Conservation (phyloP, 2,888 invertebrate species). For the Latrodectus elegans region DNA sequence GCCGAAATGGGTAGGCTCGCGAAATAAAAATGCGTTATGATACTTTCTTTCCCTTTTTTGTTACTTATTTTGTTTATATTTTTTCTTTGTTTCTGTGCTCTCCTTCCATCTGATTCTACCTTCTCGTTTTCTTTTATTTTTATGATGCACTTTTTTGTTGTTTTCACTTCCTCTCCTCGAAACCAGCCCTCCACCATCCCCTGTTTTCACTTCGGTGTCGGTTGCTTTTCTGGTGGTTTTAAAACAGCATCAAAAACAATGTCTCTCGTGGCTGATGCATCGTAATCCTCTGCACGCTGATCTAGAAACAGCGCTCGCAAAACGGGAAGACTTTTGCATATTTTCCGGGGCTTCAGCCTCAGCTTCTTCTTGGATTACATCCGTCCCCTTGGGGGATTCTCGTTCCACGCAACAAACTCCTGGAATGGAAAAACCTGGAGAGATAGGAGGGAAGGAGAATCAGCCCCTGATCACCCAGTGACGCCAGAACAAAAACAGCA, state of each 20-base stretch:
- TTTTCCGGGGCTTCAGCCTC: slow-evolving; percentile 40
- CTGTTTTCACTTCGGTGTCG: slow-evolving; percentile 45
- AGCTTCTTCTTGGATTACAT: slow-evolving; percentile 63
- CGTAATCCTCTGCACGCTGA: slow-evolving; percentile 63
- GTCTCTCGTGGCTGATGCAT: slow-evolving; percentile 61
- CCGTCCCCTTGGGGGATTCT: slow-evolving; percentile 24
- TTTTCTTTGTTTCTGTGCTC: not conserved
- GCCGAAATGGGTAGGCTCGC: slow-evolving; percentile 58
- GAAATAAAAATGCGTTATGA: slow-evolving; percentile 68
- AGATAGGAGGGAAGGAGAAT: not conserved
- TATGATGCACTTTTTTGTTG: not conserved
- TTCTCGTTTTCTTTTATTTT: slow-evolving; percentile 15
- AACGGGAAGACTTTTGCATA: slow-evolving; percentile 67
- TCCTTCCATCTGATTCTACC: not conserved
- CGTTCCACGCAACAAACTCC: slow-evolving; percentile 9
- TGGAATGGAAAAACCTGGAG: not conserved
- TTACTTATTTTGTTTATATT: slow-evolving; percentile 2
- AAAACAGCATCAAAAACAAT: slow-evolving; percentile 61
- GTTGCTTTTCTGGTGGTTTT: slow-evolving; percentile 67
- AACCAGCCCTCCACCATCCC: slow-evolving; percentile 8
- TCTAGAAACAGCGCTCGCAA: slow-evolving; percentile 38
- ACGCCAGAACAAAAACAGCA: slow-evolving; percentile 65
- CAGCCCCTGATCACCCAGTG: slow-evolving; percentile 54
- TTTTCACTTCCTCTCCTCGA: slow-evolving; percentile 17
- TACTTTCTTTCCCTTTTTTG: slow-evolving; percentile 47